These are phyloP conservation scores for Hydropsyche tenuis DNA, from an alignment of 1,140 invertebrate genomes.

Conservation along the genomic window DNA sequence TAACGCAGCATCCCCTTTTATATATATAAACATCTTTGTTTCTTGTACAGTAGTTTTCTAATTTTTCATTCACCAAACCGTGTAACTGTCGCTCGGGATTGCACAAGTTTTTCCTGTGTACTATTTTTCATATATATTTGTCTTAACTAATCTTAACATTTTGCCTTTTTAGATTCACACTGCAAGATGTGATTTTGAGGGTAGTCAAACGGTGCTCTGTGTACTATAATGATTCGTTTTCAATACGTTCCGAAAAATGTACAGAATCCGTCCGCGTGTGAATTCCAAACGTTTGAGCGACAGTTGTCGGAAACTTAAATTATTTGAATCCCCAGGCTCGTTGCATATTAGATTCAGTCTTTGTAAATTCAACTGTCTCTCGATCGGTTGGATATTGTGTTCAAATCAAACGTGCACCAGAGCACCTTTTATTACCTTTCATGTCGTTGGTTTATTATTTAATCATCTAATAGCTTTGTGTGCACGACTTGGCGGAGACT, in stretches of 20 bases:
- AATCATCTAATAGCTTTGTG: slow-evolving; percentile 51
- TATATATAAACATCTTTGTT: slow-evolving; percentile 22
- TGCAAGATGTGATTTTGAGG: slow-evolving; percentile 46
- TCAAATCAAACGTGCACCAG: neutral
- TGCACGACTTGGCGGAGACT: slow-evolving; percentile 51
- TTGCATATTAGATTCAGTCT: no score
- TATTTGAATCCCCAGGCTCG: no score
- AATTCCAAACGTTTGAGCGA: neutral
- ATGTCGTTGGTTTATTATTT: slow-evolving; percentile 48
- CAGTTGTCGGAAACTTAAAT: neutral
- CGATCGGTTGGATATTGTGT: neutral
- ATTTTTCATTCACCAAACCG: slow-evolving; percentile 45
- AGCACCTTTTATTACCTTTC: slow-evolving; percentile 44
- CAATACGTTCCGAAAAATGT: neutral
- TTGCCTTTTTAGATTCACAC: slow-evolving; percentile 49
- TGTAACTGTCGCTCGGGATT: slow-evolving; percentile 48
- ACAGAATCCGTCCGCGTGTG: neutral
- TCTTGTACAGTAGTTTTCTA: slow-evolving; percentile 11
- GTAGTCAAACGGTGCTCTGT: slow-evolving; percentile 36
- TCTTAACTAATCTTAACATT: slow-evolving; percentile 48
- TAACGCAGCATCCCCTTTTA: slow-evolving; percentile 40
- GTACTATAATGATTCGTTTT: neutral
- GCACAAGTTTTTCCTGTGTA: slow-evolving; percentile 51
- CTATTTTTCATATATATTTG: slow-evolving; percentile 47
- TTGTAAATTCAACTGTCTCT: neutral